Conservation (phyloP, 1,140 invertebrate genomes). For the Drosophila albomicans region DNA sequence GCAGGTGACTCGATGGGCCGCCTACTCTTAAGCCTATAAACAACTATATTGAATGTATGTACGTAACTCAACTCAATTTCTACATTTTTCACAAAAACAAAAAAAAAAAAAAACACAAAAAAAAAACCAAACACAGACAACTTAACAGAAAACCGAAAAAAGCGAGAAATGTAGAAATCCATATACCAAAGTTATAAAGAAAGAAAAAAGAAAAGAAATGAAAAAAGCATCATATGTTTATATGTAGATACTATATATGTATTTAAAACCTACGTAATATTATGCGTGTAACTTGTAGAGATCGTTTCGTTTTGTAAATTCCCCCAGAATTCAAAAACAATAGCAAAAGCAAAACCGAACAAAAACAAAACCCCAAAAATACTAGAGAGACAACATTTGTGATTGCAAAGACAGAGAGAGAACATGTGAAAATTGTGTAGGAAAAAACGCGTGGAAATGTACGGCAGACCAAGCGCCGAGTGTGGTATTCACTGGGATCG, state of each 20-base stretch:
- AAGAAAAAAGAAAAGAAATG: conserved; percentile 42
- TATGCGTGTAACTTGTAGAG: conserved; percentile 71
- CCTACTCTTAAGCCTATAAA: conserved; percentile 39
- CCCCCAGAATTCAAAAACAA: conserved; percentile 34
- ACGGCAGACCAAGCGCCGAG: conserved; percentile 34
- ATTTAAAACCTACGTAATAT: conserved; percentile 56
- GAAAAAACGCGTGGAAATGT: conserved; percentile 24
- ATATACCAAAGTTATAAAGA: conserved; percentile 77
- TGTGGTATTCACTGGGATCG: conserved; percentile 36
- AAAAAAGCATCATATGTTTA: conserved; percentile 70
- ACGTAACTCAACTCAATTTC: conserved; percentile 80
- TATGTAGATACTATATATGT: conserved; percentile 78
- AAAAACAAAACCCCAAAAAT: conserved; percentile 46
- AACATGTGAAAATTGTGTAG: conserved; percentile 16
- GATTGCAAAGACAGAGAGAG: conserved; percentile 30
- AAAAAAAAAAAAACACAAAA: conserved; percentile 16
- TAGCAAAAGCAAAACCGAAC: conserved; percentile 49
- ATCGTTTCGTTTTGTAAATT: conserved; percentile 77
- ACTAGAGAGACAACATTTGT: conserved; percentile 42
- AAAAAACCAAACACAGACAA: conserved; percentile 16
- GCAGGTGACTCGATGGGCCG: conserved; percentile 19
- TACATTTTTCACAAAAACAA: conserved; percentile 41
- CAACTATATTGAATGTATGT: conserved; percentile 75
- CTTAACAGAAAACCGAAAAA: not conserved
- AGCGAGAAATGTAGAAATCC: conserved; percentile 69